Percentiles rank a stretch among this genome's conserved stretches.
Conservation (phyloP, 2,888 invertebrate species). For the Monochamus alternatus region DNA sequence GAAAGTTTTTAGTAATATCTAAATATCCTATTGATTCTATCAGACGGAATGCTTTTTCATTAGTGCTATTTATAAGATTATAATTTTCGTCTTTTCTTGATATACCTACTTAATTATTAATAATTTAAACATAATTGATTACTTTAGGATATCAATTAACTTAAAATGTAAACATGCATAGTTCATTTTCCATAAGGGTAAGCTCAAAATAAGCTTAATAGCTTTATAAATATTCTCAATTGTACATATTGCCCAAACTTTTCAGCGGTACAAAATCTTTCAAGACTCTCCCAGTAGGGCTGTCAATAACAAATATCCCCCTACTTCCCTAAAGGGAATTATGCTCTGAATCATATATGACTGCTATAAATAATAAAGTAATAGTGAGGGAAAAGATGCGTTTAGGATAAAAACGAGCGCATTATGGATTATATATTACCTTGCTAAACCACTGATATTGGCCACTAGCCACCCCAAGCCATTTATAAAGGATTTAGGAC, state of each 20-base stretch:
- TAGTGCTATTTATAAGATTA: too few relatives aligned
- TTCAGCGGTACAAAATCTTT: not conserved
- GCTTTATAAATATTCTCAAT: too few relatives aligned
- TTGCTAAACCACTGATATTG: constrained; percentile 10
- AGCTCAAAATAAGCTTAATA: too few relatives aligned
- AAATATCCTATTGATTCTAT: too few relatives aligned
- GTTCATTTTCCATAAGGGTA: too few relatives aligned
- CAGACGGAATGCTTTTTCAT: too few relatives aligned
- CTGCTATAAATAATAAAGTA: constrained; percentile 13
- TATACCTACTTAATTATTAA: too few relatives aligned
- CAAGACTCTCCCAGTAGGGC: not conserved
- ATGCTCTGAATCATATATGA: constrained; percentile 3
- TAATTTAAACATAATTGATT: too few relatives aligned
- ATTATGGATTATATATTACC: constrained; percentile 12
- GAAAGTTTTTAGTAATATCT: too few relatives aligned
- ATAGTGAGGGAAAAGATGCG: constrained; percentile 13
- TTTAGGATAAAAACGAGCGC: constrained; percentile 9
- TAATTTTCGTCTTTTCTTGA: too few relatives aligned
- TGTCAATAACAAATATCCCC: not conserved
- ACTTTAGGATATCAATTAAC: too few relatives aligned
- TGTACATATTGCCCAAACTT: not conserved
- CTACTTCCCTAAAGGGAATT: constrained; percentile 4
- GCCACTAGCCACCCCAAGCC: not conserved
- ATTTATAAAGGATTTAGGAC: constrained; percentile 9
- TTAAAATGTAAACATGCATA: too few relatives aligned